A percentile compares a stretch with the other conserved stretches of the same genome.
Conservation (phyloP, 2,888 invertebrate species). For the Drosophila meridionalis region DNA sequence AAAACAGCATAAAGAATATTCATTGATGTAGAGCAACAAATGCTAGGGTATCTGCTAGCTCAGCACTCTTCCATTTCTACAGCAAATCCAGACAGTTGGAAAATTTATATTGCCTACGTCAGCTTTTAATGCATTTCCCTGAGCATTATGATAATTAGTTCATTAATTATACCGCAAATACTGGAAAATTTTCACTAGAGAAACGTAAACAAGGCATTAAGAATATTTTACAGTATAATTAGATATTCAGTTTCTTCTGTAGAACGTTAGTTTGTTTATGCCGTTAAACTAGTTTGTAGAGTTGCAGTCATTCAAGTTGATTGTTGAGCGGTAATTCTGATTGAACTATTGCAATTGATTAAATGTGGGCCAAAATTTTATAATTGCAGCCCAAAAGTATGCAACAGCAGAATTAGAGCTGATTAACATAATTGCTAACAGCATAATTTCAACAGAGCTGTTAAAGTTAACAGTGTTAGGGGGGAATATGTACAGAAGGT, state of each 20-base stretch:
- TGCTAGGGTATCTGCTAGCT: neutral
- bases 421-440: slow-evolving; percentile 17
- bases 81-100: neutral
- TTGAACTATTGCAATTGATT: neutral
- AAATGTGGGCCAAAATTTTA: neutral
- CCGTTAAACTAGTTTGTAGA: slow-evolving; percentile 7
- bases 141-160: slow-evolving; percentile 23
- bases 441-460: slow-evolving; percentile 11
- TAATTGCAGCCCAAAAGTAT: slow-evolving; percentile 19
- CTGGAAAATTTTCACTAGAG: slow-evolving; percentile 10
- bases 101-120: slow-evolving; percentile 1
- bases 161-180: neutral
- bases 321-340: slow-evolving; percentile 2
- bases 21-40: neutral
- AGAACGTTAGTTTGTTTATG: neutral
- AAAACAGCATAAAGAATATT: no score
- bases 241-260: neutral
- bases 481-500: neutral
- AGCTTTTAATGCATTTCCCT: neutral
- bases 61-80: neutral
- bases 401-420: neutral
- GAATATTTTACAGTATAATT: slow-evolving; percentile 12
- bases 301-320: neutral
- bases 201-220: slow-evolving; percentile 21
- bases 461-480: slow-evolving; percentile 3